These are phyloP conservation scores for Euwallacea similis DNA, from an alignment of 1,140 invertebrate genomes.

Conservation along the genomic window DNA sequence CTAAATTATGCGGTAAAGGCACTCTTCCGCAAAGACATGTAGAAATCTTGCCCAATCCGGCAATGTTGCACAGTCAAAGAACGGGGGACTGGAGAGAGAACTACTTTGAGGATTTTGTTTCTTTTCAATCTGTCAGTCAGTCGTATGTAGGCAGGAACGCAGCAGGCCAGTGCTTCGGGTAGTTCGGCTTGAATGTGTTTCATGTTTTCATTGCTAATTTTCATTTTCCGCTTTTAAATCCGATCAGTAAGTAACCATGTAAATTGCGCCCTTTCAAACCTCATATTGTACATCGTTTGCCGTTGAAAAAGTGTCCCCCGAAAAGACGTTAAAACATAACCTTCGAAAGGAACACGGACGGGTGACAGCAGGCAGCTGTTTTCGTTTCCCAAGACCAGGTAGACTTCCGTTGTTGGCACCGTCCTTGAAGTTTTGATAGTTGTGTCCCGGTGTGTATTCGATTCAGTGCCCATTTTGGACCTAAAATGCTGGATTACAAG, in stretches of 20 bases:
- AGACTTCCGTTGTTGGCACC: slow-evolving; percentile 9
- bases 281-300: neutral
- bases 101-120: neutral
- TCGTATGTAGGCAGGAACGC: slow-evolving; percentile 29
- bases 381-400: slow-evolving; percentile 22
- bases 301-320: slow-evolving; percentile 1
- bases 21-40: neutral
- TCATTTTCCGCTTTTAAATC: slow-evolving; percentile 23
- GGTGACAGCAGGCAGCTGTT: slow-evolving; percentile 35
- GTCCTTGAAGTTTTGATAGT: slow-evolving; percentile 23
- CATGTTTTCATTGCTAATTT: slow-evolving; percentile 36
- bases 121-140: slow-evolving; percentile 20
- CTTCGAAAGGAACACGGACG: slow-evolving; percentile 17
- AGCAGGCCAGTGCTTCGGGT: slow-evolving; percentile 37
- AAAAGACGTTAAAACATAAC: slow-evolving; percentile 33
- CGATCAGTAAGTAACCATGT: slow-evolving; percentile 32
- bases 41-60: neutral
- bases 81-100: neutral
- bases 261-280: slow-evolving; percentile 16
- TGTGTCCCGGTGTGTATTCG: no score
- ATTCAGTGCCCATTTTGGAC: neutral
- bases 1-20: no score
- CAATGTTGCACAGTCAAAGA: neutral
- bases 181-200: slow-evolving; percentile 43
- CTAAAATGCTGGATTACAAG: slow-evolving; percentile 44